Conservation (phyloP, 2,888 invertebrate species). For the Polydrusus cervinus region DNA sequence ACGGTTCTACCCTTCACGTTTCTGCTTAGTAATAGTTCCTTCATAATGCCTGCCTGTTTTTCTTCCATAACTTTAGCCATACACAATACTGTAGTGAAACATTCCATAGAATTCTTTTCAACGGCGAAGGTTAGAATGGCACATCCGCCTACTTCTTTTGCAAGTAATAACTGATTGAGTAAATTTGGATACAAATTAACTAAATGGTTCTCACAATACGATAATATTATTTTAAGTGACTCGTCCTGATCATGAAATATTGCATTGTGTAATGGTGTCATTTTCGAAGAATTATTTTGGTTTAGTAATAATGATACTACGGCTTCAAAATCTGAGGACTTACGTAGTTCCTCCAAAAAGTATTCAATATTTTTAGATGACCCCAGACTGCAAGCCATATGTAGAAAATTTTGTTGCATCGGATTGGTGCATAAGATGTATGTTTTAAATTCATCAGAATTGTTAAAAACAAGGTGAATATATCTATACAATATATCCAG, state of each 20-base stretch:
- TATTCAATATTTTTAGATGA: neutral
- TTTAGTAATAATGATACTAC: neutral
- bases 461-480: neutral
- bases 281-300: neutral
- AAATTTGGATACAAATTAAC: neutral
- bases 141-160: neutral
- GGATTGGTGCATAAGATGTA: neutral
- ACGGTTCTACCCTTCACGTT: neutral
- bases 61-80: neutral
- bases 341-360: neutral
- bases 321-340: neutral
- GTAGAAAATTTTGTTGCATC: neutral
- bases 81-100: neutral
- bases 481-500: neutral
- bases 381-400: neutral
- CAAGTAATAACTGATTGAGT: neutral
- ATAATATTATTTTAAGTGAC: neutral
- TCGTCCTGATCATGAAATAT: neutral
- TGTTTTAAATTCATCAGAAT: neutral
- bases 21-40: neutral
- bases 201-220: neutral
- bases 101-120: neutral
- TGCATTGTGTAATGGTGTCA: constrained; percentile 1
- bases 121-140: neutral
- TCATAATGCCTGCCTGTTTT: neutral